Percentiles rank a stretch among this genome's conserved stretches.
Conservation (phyloP, 1,140 invertebrate species). For the Drosophila seguyi region DNA sequence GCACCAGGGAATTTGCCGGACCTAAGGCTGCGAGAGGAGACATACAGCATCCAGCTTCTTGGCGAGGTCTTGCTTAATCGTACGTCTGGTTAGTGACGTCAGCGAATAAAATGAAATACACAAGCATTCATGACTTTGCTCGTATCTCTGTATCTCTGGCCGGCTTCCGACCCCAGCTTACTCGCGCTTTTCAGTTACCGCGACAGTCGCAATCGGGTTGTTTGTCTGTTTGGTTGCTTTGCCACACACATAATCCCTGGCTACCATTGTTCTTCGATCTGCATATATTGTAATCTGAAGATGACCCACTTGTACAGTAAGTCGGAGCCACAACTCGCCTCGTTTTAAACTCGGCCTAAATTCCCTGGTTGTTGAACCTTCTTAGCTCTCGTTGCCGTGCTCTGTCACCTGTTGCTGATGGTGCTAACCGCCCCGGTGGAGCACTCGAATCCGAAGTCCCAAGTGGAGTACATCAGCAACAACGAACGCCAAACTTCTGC, state of each 20-base stretch:
- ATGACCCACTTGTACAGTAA: slow-evolving; percentile 25
- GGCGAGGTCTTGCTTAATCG: background rate
- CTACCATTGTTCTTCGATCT: background rate
- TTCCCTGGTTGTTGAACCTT: background rate
- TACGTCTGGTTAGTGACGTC: slow-evolving; percentile 18
- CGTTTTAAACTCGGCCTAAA: background rate
- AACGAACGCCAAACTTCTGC: slow-evolving; percentile 16
- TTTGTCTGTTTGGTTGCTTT: slow-evolving; percentile 20
- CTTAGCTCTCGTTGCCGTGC: slow-evolving; percentile 37
- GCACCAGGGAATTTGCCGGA: slow-evolving; percentile 23
- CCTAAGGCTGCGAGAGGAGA: background rate
- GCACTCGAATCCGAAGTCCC: slow-evolving; percentile 68
- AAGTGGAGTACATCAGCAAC: slow-evolving; percentile 71
- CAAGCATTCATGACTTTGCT: background rate
- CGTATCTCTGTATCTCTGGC: slow-evolving; percentile 22
- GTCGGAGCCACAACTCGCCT: background rate
- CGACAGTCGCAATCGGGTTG: slow-evolving; percentile 36
- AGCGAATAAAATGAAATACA: slow-evolving; percentile 31
- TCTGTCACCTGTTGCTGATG: slow-evolving; percentile 7
- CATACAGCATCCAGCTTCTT: background rate
- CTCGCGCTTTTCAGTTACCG: background rate
- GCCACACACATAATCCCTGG: background rate
- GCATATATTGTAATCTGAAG: background rate
- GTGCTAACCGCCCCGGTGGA: slow-evolving; percentile 34
- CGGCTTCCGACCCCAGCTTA: slow-evolving; percentile 9